phyloP scores from a whole-genome alignment of 2,113 vertebrate species.

The Sakesphorus luctuosus region DNA sequence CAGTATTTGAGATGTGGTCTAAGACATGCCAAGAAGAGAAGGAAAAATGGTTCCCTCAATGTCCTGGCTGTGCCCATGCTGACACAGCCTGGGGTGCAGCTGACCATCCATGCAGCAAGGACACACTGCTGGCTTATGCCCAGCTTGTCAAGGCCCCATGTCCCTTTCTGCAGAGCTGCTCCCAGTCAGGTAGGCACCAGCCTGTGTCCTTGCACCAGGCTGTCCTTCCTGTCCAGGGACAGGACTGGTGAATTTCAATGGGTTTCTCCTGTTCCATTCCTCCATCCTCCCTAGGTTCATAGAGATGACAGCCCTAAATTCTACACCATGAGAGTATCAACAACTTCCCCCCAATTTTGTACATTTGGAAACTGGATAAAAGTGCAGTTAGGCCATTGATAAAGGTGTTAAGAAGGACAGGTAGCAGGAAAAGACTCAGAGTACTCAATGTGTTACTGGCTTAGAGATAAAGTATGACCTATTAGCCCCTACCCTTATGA shows the following conservation, averaged over 20 bases:
- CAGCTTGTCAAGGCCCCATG: not conserved
- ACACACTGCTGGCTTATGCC: not conserved
- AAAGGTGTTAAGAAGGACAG: not conserved
- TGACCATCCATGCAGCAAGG: not conserved
- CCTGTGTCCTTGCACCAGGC: not conserved
- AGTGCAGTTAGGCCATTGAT: not conserved
- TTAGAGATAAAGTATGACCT: not conserved
- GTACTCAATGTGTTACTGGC: not conserved
- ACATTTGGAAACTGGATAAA: not conserved
- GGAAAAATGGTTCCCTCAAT: fast-evolving
- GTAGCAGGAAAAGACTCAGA: not conserved
- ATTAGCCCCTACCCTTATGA: not conserved
- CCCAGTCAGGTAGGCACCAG: not conserved
- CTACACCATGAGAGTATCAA: not conserved
- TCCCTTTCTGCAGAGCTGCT: not conserved
- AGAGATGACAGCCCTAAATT: not conserved
- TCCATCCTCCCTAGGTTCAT: not conserved
- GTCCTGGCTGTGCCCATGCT: not conserved
- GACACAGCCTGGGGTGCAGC: fast-evolving
- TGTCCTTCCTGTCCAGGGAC: not conserved
- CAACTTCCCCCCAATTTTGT: not conserved
- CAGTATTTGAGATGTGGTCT: not conserved
- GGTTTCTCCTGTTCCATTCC: not conserved
- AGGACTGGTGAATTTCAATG: not conserved
- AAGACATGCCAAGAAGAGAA: not conserved